A percentile compares a stretch with the other conserved stretches of the same genome.
These are phyloP conservation scores for Zaprionus ghesquierei DNA, from an alignment of 1,140 invertebrate genomes.

Conservation along the genomic window DNA sequence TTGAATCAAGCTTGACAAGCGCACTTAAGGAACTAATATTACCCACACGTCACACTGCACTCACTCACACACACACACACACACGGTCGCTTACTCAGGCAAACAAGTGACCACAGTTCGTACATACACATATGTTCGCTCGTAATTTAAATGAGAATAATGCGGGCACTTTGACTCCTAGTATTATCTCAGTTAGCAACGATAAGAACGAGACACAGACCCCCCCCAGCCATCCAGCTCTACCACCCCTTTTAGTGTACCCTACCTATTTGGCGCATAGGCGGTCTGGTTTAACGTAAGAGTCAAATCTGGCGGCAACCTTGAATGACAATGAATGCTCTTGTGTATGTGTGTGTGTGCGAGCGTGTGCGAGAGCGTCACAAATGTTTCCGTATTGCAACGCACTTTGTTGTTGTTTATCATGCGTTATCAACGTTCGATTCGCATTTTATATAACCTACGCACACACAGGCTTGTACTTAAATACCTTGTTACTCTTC, in stretches of 20 bases:
- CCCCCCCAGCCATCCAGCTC: not conserved
- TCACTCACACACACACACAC: not conserved
- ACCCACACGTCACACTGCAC: not conserved
- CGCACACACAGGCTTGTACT: not conserved
- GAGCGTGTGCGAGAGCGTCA: not conserved
- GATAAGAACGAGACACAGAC: not conserved
- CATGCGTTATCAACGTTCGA: slow-evolving; percentile 44
- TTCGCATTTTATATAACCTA: slow-evolving; percentile 52
- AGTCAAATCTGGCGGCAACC: slow-evolving; percentile 51
- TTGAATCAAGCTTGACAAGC: not conserved
- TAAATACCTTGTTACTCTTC: not conserved
- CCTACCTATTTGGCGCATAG: not conserved
- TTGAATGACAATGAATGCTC: slow-evolving; percentile 52
- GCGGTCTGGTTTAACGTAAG: not conserved
- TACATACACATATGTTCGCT: not conserved
- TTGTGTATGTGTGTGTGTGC: slow-evolving; percentile 4
- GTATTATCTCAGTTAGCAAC: not conserved
- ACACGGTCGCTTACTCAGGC: not conserved
- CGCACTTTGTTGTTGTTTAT: slow-evolving; percentile 49
- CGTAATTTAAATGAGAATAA: not conserved
- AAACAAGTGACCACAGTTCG: not conserved
- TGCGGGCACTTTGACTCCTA: not conserved
- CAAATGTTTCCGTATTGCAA: slow-evolving; percentile 49
- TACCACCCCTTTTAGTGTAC: not conserved
- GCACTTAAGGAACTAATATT: not conserved